Percentiles rank a stretch among this genome's conserved stretches.
phyloP scores from a whole-genome alignment of 2,113 vertebrate genomes.

The Gobio gobio region DNA sequence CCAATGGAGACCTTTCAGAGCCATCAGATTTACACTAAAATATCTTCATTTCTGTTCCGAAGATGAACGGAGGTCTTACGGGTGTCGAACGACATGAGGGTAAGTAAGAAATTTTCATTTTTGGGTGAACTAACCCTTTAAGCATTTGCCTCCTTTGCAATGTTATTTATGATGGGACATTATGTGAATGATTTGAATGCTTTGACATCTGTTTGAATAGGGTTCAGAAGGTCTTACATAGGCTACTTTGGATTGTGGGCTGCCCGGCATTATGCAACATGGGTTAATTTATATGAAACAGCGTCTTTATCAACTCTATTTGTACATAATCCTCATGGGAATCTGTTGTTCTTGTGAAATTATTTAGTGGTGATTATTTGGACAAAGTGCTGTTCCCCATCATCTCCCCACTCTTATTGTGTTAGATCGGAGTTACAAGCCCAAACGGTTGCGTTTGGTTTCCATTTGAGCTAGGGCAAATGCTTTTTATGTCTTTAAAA shows the following conservation, averaged over 20 bases:
- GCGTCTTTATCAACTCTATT: slow-evolving; percentile 31
- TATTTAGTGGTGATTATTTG: not conserved
- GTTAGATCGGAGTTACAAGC: not conserved
- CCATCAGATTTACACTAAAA: too few relatives aligned
- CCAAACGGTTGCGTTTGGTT: not conserved
- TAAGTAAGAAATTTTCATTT: too few relatives aligned
- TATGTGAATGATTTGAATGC: not conserved
- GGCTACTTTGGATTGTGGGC: not conserved
- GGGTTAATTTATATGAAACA: not conserved
- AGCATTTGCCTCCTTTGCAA: not conserved
- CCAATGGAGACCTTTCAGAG: too few relatives aligned
- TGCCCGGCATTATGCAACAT: slow-evolving; percentile 8
- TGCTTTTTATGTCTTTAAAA: not conserved
- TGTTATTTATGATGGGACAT: not conserved
- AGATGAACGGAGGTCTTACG: too few relatives aligned
- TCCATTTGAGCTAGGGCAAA: not conserved
- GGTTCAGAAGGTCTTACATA: not conserved
- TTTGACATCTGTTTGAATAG: not conserved
- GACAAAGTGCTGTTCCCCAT: slow-evolving; percentile 44
- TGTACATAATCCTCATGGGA: slow-evolving; percentile 64
- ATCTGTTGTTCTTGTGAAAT: slow-evolving; percentile 61
- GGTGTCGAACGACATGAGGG: too few relatives aligned
- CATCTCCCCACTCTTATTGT: too few relatives aligned
- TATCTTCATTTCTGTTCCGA: too few relatives aligned
- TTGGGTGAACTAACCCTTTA: too few relatives aligned